These are phyloP conservation scores for Castor canadensis DNA, from an alignment of 2,113 vertebrate species.

Conservation along the genomic window DNA sequence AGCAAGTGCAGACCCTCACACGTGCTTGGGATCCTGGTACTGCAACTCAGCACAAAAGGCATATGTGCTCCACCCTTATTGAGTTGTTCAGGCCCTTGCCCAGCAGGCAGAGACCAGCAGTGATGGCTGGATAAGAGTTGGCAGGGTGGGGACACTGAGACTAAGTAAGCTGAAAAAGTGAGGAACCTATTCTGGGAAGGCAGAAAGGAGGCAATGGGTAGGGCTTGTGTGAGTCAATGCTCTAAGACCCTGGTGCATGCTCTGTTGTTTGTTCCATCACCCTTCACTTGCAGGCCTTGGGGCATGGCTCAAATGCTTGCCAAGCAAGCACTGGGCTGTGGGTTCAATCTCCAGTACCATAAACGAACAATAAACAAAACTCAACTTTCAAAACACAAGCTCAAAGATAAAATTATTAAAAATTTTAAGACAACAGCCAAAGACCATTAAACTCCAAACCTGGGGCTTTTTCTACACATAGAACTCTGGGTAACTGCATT, in stretches of 20 bases:
- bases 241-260: neutral
- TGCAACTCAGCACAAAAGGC: neutral
- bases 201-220: neutral
- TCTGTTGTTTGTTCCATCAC: neutral
- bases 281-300: neutral
- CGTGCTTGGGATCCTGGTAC: neutral
- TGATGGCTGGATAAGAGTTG: neutral
- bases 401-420: conserved; percentile 36
- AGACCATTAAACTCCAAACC: conserved; percentile 1
- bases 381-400: too few species aligned
- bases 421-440: neutral
- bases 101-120: neutral
- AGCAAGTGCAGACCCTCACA: neutral
- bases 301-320: too few species aligned
- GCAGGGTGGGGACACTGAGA: neutral
- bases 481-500: neutral
- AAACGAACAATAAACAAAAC: too few species aligned
- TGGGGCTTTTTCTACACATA: neutral
- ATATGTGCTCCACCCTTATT: neutral
- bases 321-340: too few species aligned
- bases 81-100: neutral
- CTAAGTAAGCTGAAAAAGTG: neutral
- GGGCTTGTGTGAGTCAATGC: neutral
- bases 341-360: too few species aligned
- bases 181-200: neutral